Evolutionary conservation across 2,888 invertebrate genomes (phyloP).

Genomic region (Phania funesta): DNA sequence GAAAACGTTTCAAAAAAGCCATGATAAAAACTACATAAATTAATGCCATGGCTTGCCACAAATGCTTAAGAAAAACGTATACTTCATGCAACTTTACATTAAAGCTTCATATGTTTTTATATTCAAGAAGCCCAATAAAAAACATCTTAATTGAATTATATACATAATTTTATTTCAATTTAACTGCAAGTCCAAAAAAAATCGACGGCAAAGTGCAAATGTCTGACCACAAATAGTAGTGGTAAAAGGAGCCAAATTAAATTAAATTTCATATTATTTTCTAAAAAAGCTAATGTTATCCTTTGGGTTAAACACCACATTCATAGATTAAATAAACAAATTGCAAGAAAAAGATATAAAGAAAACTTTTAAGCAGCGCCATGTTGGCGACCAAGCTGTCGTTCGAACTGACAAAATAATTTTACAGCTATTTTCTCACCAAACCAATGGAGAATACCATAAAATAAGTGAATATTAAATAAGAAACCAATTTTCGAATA

Average conservation of each 20-base stretch:
- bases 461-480: constrained; percentile 56
- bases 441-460: constrained; percentile 58
- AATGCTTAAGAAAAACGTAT: no score
- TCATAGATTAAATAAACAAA: not conserved
- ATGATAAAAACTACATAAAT: no score
- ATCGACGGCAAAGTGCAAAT: constrained; percentile 9
- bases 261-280: constrained; percentile 5
- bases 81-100: not conserved
- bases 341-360: not conserved
- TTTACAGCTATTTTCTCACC: constrained; percentile 76
- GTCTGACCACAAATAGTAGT: constrained; percentile 35
- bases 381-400: constrained; percentile 65
- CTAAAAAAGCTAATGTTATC: not conserved
- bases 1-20: no score
- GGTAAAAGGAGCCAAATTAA: constrained; percentile 18
- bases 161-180: constrained; percentile 15
- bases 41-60: no score
- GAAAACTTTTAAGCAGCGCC: constrained; percentile 51
- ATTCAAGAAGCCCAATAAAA: not conserved
- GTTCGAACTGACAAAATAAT: constrained; percentile 77
- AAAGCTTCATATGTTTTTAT: not conserved
- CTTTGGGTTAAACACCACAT: constrained; percentile 14
- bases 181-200: not conserved
- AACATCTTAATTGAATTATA: constrained; percentile 16
- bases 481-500: constrained; percentile 56